Base-by-base conservation (phyloP, 2,888 invertebrate species). In the Ichneumoninae sp. region DNA sequence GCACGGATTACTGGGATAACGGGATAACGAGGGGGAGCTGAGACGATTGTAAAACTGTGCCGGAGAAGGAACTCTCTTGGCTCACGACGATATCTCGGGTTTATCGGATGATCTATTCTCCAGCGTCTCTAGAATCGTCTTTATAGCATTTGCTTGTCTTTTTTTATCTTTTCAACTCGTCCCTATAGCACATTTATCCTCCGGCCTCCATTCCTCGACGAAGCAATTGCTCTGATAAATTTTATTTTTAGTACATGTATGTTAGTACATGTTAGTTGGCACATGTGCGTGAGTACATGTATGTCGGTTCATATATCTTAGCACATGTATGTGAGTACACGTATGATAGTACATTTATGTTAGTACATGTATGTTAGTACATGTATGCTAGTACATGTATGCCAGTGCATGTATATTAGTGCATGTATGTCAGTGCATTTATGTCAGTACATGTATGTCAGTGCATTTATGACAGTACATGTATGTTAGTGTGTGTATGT, bases 31-130 rank as follows among this genome's bases (percentile, higher is more conserved):
- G 79, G 50, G 60, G 65, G 74, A 50, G 75, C 30, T 16, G 57
- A 75, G 71, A 65, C 77, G 78, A 83, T 83, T 79, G 75, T 82
- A 81, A 75, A 86, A 86, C 78, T 71, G 65, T 79, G 75, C 78
- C 77, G 74, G 74, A 72, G 80, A 75, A 80, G 72, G 72, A 82
- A 79, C 82, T 70, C 82, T 80, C 80, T 76, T 60, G 71, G 70
- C 65, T 71, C 80, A 71, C 76, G 80, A 76, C 74, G 80, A 26
- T 83, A 72, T 72, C 71, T 72, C 57, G 22, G 26, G 22, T 72
- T 57, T 72, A 57, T 72, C 71, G 57, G 33, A 52, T 33, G 50
- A 71, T 72, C 40, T 60, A 60, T 40, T 57, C 54, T 60, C 6
- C n/a, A 54, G 33, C 52, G 22, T 30, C 30, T 33, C 19, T 8